Base-by-base conservation (phyloP, 2,113 vertebrate genomes). In the Oreochromis tanganicae region DNA sequence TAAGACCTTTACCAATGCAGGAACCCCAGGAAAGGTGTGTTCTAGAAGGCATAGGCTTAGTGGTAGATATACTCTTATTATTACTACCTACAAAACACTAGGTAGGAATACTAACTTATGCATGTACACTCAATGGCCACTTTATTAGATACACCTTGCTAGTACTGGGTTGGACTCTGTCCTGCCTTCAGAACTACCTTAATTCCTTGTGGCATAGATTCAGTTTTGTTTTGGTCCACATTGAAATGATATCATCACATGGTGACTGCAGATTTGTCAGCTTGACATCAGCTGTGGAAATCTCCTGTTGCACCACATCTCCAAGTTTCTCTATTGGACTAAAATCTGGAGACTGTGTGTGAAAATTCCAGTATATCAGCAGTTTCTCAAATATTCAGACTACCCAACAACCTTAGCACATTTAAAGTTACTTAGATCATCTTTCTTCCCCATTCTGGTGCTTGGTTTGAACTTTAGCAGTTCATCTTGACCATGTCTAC, bases 1-100 rank as follows among this genome's bases (percentile, higher is more conserved):
- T 50, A 61, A 91, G 85, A 90, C 91, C 66, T 90, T 82, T 61
- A 55, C 80, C 73, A 61, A 63, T 14, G 56, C 38, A 87, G 27
- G 41, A 61, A 46, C 68, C 38, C 2, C 34, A n/a, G 54, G 41
- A 79, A 85, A 75, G 57, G 80, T 34, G 56, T 80, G 80, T 71
- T 41, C 27, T 21, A 5, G 52, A 36, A 82, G 16, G 43, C 14
- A 27, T 9, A 17, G 38, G 27, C 43, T 24, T 19, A 11, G 27
- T 17, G 80, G 66, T 48, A 10, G 27, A 71, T 68, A 14, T 9
- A 38, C n/a, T 56, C 9, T 87, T 21, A 50, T 79, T 86, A 85
- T 81, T 5, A 71, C 24, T 19, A 7, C 19, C 12, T 43, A 29
- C 19, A 68, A 41, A 41, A 11, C 32, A 24, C 73, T 75, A 21